Evolutionary conservation across 1,140 invertebrate genomes (phyloP), one percentile per base, ranked within the genome.

Genomic region (Philaenus spumarius): DNA sequence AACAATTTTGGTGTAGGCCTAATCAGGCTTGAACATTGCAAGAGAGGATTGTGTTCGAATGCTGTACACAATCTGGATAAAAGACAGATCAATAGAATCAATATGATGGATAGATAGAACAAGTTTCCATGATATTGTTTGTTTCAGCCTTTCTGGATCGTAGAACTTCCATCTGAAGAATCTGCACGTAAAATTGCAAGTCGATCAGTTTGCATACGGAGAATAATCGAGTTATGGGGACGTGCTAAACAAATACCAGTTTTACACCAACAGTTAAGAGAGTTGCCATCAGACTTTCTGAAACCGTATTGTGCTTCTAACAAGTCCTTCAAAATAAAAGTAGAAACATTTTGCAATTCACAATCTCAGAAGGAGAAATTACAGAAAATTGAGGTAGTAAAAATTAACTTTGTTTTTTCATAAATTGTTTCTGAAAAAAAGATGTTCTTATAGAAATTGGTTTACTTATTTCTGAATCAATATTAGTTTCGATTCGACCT

Each of bases 331-430:
- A 87, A 87, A 77, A 80, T 95, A n/a, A 80, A 82, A 61, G 87
- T 95, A 12, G 91, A 95, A 73, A 86, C 87, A 6, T 95, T 91
- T 73, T 89, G 90, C 69, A 92, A 87, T 68, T 89, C 89, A 73
- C 85, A 90, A 60, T 78, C 78, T 12, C 84, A 86, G 68, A 72
- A 75, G 37, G 83, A 92, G 65, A 95, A 95, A 79, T 73, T 94
- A 24, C 73, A 85, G 2, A 90, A 87, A 74, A 91, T 96, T 64
- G 90, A 95, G 76, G 88, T 90, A 78, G 67, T 30, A 9, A 4
- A 30, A 30, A 4, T 30, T 30, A n/a, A n/a, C n/a, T n/a, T n/a
- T n/a, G n/a, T n/a, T n/a, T n/a, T n/a, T n/a, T n/a, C n/a, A n/a
- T n/a, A n/a, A n/a, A n/a, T n/a, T n/a, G n/a, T n/a, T n/a, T n/a